Evolutionary conservation across 1,140 invertebrate genomes (phyloP), one percentile per base, ranked within the genome.

Genomic region (Chionoecetes opilio): DNA sequence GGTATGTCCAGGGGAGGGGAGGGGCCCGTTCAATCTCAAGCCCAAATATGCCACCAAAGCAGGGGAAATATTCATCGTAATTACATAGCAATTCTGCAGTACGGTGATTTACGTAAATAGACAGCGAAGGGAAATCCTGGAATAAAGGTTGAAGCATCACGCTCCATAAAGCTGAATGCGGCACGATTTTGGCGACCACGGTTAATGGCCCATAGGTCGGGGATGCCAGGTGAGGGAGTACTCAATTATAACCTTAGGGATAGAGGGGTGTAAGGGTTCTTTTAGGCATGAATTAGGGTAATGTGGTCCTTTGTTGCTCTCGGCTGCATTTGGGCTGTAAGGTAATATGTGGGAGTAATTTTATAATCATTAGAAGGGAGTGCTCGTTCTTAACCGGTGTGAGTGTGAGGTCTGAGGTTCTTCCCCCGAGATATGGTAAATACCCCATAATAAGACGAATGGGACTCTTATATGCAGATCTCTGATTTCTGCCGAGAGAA

Each of bases 71-170:
- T 75, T 75, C 63, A 75, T 75, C 63, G 26, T 75, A 75, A 75
- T 75, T 75, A 75, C 63, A 75, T 75, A 75, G 63, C 63, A 75
- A 75, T 75, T 75, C 63, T 75, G 21, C 63, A 75, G 63, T 75
- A 75, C 63, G 63, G 21, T 75, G 63, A 75, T 75, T 75, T 75
- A 75, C n/a, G 63, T 75, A 75, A 75, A 75, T 75, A 75, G 63
- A 75, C 63, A n/a, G 63, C 63, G 21, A 17, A 1, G 63, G 63
- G n/a, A 11, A 21, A 3, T 21, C 63, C 8, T 17, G 63, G 63
- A 75, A n/a, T 75, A 26, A 75, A 21, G 21, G 21, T 75, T 17
- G 6, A 75, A 75, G n/a, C 6, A 75, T 1, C 63, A 21, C 63
- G 9, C 63, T n/a, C 21, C 63, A 26, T 75, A 75, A 75, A 26